Conservation (phyloP, 2,113 vertebrate genomes). For the Perca fluviatilis region DNA sequence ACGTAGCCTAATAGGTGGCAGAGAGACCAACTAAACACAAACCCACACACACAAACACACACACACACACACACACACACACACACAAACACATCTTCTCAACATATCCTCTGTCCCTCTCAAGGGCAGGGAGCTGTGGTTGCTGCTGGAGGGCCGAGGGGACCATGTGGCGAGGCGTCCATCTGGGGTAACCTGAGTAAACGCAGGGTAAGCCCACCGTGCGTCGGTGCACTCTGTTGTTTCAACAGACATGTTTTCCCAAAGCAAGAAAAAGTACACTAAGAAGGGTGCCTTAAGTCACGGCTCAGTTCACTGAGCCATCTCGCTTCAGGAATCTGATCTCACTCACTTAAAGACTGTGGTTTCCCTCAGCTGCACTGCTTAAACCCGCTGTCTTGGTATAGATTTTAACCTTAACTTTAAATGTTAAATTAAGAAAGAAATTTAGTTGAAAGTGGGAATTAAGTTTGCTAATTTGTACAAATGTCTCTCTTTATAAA, state of each 20-base stretch:
- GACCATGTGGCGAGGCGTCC: slow-evolving; percentile 69
- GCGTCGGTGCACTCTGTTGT: slow-evolving; percentile 80
- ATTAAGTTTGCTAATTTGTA: slow-evolving; percentile 3
- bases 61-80: slow-evolving; percentile 26
- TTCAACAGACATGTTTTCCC: slow-evolving; percentile 86
- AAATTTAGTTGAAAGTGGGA: not conserved
- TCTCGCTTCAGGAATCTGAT: slow-evolving; percentile 60
- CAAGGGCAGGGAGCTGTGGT: slow-evolving; percentile 77
- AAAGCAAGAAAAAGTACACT: slow-evolving; percentile 83
- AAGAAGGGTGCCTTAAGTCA: slow-evolving; percentile 70
- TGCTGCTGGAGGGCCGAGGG: slow-evolving; percentile 48
- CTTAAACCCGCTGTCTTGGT: not conserved
- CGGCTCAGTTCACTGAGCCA: slow-evolving; percentile 57
- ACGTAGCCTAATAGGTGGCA: not conserved
- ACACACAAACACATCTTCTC: slow-evolving; percentile 35
- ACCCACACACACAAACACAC: slow-evolving; percentile 16
- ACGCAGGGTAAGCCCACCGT: slow-evolving; percentile 64
- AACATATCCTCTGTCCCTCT: slow-evolving; percentile 67
- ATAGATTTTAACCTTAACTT: not conserved
- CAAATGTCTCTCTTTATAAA: not conserved
- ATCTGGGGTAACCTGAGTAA: slow-evolving; percentile 82
- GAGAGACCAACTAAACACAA: slow-evolving; percentile 18
- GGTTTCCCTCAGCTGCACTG: slow-evolving; percentile 23
- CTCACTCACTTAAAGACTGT: slow-evolving; percentile 39
- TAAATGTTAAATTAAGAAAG: not conserved